A percentile compares a stretch with the other conserved stretches of the same genome.
phyloP scores from a whole-genome alignment of 2,888 invertebrate species.

The Sabatieria punctata region DNA sequence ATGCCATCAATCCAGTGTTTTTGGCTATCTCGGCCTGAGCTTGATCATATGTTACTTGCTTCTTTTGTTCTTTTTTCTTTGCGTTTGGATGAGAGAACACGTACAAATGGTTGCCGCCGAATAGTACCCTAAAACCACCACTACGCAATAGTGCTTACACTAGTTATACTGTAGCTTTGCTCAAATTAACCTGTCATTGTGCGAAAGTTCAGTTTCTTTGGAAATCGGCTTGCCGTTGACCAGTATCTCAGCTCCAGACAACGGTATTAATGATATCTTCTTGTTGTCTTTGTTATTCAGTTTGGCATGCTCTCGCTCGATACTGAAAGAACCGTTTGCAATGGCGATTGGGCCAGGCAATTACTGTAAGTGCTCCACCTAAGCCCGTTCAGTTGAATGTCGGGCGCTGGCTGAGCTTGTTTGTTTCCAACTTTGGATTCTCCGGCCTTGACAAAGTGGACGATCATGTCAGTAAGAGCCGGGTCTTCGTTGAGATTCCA shows the following conservation, averaged over 20 bases:
- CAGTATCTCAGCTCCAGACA: slow-evolving; percentile 34
- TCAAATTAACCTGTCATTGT: slow-evolving; percentile 38
- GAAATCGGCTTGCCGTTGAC: slow-evolving; percentile 40
- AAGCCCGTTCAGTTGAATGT: slow-evolving; percentile 39
- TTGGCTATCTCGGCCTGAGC: slow-evolving; percentile 42
- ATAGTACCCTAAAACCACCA: slow-evolving; percentile 37
- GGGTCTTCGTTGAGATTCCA: slow-evolving; percentile 44
- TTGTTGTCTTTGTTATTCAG: slow-evolving; percentile 29
- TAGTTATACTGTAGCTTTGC: not conserved
- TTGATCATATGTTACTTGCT: slow-evolving; percentile 38
- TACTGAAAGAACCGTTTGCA: slow-evolving; percentile 30
- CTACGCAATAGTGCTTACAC: too few species aligned
- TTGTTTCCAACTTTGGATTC: slow-evolving; percentile 29
- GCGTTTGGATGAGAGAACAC: slow-evolving; percentile 38
- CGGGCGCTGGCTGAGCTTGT: slow-evolving; percentile 31
- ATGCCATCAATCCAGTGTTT: slow-evolving; percentile 30
- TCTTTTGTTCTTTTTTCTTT: slow-evolving; percentile 19
- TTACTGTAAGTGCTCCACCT: slow-evolving; percentile 25
- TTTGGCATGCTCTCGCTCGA: slow-evolving; percentile 38
- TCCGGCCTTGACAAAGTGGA: slow-evolving; percentile 38
- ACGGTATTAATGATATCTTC: slow-evolving; percentile 27
- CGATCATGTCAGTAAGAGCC: slow-evolving; percentile 39
- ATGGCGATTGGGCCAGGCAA: not conserved
- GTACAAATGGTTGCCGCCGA: slow-evolving; percentile 43
- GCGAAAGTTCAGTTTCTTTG: slow-evolving; percentile 35